Percentiles rank a stretch among this genome's conserved stretches.
phyloP scores from a whole-genome alignment of 2,888 invertebrate species.

The Galeruca laticollis region DNA sequence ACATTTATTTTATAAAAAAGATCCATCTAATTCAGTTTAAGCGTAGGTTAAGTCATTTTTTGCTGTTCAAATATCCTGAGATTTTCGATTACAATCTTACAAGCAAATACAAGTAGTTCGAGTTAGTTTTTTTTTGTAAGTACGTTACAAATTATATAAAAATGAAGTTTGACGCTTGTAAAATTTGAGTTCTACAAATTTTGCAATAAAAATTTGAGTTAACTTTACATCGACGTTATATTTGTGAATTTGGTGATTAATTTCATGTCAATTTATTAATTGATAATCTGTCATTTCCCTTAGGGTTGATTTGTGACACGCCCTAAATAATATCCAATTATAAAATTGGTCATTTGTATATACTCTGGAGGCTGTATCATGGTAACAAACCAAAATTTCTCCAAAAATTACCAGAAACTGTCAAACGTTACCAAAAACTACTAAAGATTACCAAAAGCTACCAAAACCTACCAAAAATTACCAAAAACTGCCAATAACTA shows the following conservation, averaged over 20 bases:
- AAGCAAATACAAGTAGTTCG: background rate
- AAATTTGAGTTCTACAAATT: background rate
- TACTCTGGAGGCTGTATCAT: too few relatives aligned
- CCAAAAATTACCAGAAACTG: too few relatives aligned
- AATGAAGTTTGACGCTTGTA: background rate
- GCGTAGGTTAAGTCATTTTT: constrained; percentile 7
- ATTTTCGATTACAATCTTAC: constrained; percentile 4
- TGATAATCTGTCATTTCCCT: too few relatives aligned
- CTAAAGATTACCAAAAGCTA: too few relatives aligned
- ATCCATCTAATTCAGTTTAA: constrained; percentile 2
- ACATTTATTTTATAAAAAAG: constrained; percentile 1
- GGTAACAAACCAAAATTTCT: too few relatives aligned
- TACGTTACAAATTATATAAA: background rate
- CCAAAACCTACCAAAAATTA: too few relatives aligned
- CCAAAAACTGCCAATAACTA: too few relatives aligned
- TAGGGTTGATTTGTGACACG: too few relatives aligned
- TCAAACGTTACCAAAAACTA: too few relatives aligned
- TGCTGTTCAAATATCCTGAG: constrained; percentile 5
- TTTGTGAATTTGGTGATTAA: background rate
- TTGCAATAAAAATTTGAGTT: background rate
- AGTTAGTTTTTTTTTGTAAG: background rate
- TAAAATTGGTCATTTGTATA: too few relatives aligned
- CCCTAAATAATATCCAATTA: too few relatives aligned
- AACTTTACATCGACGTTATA: background rate
- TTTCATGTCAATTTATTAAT: too few relatives aligned